Conservation (phyloP, 2,888 invertebrate genomes). For the Malthinus flaveolus region DNA sequence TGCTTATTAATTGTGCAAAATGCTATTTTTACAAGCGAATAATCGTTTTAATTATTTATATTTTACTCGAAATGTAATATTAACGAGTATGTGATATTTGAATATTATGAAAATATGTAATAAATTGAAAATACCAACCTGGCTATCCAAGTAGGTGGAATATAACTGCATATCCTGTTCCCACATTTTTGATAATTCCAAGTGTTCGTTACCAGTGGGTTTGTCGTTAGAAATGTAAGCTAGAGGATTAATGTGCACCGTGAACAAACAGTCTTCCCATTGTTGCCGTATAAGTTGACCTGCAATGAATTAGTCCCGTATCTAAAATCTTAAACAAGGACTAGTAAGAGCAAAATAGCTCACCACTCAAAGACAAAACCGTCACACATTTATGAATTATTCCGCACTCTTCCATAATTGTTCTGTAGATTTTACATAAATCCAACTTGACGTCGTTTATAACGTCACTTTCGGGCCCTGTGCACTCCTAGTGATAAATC, state of each 20-base stretch:
- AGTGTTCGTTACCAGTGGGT: conserved; percentile 47
- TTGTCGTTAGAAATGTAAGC: conserved; percentile 43
- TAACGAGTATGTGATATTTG: not conserved
- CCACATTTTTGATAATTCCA: conserved; percentile 59
- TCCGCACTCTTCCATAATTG: conserved; percentile 61
- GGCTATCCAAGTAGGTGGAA: conserved; percentile 65
- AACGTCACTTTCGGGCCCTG: conserved; percentile 58
- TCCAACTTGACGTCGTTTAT: conserved; percentile 59
- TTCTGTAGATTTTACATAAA: conserved; percentile 63
- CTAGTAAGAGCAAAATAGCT: conserved; percentile 13
- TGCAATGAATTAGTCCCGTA: conserved; percentile 19
- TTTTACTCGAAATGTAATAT: conserved; percentile 7
- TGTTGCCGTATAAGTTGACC: conserved; percentile 65
- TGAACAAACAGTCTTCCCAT: conserved; percentile 62
- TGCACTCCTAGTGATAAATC: conserved; percentile 52
- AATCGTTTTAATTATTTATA: not conserved
- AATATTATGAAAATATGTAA: no score
- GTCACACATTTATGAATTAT: conserved; percentile 59
- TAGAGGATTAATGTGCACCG: conserved; percentile 63
- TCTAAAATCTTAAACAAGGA: not conserved
- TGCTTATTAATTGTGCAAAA: no score
- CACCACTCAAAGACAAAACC: conserved; percentile 61
- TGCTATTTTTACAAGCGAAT: not conserved
- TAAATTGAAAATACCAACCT: conserved; percentile 52
- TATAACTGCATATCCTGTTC: conserved; percentile 63